Evolutionary conservation across 2,797 vertebrate species (phyloP).

Genomic region (Rhinichthys osculus): DNA sequence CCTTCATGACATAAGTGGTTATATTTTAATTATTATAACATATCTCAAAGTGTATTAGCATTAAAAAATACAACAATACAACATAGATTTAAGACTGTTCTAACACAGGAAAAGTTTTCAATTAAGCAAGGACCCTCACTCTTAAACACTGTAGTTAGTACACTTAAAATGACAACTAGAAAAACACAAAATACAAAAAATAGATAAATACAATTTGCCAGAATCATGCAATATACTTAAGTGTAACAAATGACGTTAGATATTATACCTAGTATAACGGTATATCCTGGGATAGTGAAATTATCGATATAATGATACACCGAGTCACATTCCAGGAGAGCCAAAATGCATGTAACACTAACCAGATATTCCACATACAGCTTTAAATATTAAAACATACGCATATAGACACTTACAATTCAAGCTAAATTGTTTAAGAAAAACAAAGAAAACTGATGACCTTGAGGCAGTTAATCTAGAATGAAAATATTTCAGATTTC

Average conservation of each 20-base stretch:
- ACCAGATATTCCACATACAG: conserved; percentile 19
- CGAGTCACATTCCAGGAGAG: not conserved
- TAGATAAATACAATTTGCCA: conserved; percentile 15
- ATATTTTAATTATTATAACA: not conserved
- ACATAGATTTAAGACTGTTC: conserved; percentile 17
- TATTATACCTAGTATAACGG: not conserved
- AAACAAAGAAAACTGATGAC: not conserved
- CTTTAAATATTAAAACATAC: conserved; percentile 16
- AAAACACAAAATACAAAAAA: conserved; percentile 42
- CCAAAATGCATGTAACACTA: conserved; percentile 37
- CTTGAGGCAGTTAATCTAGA: not conserved
- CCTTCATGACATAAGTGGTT: conserved; percentile 16
- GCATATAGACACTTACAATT: not conserved
- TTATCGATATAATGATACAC: not conserved
- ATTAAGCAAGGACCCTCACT: conserved; percentile 12
- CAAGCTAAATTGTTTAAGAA: not conserved
- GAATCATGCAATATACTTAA: conserved; percentile 5
- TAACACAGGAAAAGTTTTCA: conserved; percentile 13
- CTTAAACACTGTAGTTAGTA: conserved; percentile 43
- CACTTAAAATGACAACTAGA: conserved; percentile 27
- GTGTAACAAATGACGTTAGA: not conserved
- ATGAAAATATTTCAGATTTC: not conserved
- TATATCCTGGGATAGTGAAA: conserved; percentile 8
- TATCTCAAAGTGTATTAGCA: conserved; percentile 15
- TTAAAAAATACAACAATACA: conserved; percentile 31